Base-by-base conservation (phyloP, 2,797 vertebrate species). In the Pangasius sanitwongsei region DNA sequence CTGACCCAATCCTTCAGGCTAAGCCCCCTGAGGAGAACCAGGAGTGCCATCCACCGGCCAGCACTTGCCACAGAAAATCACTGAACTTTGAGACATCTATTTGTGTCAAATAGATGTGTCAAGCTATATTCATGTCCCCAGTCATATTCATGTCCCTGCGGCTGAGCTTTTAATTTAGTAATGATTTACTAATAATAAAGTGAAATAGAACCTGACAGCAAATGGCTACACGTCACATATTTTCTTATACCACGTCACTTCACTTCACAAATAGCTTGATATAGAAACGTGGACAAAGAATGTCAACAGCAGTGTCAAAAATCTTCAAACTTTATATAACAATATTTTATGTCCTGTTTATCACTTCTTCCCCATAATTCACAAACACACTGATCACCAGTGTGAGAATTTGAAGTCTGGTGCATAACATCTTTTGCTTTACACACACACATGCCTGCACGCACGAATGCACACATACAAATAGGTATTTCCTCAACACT, bases 21-120 rank as follows among this genome's bases (percentile, higher is more conserved):
- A 37, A 31, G 18, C 67, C 75, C 28, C 48, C 15, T 8, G 13
- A n/a, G 25, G 75, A n/a, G 83, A 55, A 90, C n/a, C 25, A 80
- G 88, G 41, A 90, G 89, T 70, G 41, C 77, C 90, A 88, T 89
- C 61, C 44, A 82, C 77, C 28, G 41, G 83, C 55, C 74, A 86
- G 44, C 28, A 67, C 34, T 20, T 84, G 41, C 48, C n/a, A 57
- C 81, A 69, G 1, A 87, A 31, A 25, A 55, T 81, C 53, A 83
- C 11, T 9, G 15, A 61, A 75, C 28, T 86, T 12, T 53, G n/a
- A 72, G 18, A 61, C 1, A 34, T 34, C 3, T 23, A 23, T 59
- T 18, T 28, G 6, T 28, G 41, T 65, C 13, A 83, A 5, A 41
- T 80, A 31, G 18, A 37, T 41, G 11, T 63, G 5, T 63, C 3